phyloP scores from a whole-genome alignment of 2,888 invertebrate species.

The Boloria selene region DNA sequence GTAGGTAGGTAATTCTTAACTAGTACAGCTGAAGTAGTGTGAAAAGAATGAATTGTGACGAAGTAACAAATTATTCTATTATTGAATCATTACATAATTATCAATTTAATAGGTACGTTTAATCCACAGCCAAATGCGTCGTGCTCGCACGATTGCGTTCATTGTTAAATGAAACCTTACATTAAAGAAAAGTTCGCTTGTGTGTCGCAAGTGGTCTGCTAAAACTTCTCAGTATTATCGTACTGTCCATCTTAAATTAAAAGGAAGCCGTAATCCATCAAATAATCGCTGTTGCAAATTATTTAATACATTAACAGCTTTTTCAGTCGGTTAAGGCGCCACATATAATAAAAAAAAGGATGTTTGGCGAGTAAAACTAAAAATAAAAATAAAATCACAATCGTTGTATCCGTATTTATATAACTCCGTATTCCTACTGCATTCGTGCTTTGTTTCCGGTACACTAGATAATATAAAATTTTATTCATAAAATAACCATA shows the following conservation, averaged over 20 bases:
- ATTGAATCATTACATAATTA: conserved; percentile 40
- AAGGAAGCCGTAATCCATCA: conserved; percentile 57
- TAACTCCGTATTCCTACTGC: neutral
- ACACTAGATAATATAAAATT: no score
- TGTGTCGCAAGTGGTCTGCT: conserved; percentile 80
- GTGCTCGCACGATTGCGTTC: conserved; percentile 53
- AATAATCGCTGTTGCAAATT: conserved; percentile 53
- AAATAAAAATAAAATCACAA: neutral
- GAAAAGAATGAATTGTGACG: conserved; percentile 40
- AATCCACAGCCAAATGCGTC: conserved; percentile 70
- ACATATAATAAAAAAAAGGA: conserved; percentile 1
- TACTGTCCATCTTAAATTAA: conserved; percentile 75
- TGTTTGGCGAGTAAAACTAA: no score
- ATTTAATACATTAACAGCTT: conserved; percentile 61
- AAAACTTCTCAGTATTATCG: conserved; percentile 71
- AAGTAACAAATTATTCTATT: conserved; percentile 30
- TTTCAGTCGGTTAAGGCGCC: conserved; percentile 49
- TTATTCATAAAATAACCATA: no score
- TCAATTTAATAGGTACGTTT: conserved; percentile 37
- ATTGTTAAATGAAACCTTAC: conserved; percentile 27
- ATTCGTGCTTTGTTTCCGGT: no score
- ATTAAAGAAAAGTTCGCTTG: conserved; percentile 52
- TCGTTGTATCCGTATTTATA: neutral
- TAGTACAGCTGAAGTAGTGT: conserved; percentile 43
- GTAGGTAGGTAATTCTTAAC: conserved; percentile 13